Conservation (phyloP, 2,797 vertebrate genomes). For the Tarsius wallacei region DNA sequence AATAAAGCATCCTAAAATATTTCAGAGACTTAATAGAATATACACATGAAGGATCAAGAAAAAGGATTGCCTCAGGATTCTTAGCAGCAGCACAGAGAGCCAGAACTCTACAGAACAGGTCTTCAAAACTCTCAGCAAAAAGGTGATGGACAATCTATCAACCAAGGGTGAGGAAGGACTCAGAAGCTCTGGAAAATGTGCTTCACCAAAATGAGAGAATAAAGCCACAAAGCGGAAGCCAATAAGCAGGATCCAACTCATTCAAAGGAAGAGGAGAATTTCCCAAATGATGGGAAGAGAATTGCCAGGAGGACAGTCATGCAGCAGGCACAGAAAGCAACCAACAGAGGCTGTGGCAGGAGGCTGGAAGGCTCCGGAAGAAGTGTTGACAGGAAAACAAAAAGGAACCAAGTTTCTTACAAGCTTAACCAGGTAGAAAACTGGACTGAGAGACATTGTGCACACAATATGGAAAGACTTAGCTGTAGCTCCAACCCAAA, state of each 20-base stretch:
- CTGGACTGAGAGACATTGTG: background rate
- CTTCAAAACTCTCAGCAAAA: background rate
- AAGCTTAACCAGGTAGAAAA: background rate
- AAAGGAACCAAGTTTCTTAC: background rate
- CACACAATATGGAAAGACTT: background rate
- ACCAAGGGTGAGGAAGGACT: background rate
- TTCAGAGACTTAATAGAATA: background rate
- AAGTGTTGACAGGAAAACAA: background rate
- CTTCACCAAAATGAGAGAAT: background rate
- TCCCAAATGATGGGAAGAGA: no score
- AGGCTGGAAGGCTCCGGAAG: background rate
- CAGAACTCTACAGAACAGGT: background rate
- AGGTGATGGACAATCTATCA: background rate
- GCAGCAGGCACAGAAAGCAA: background rate
- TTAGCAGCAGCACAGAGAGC: background rate
- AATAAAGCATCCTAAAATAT: background rate
- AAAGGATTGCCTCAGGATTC: background rate
- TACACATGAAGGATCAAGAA: background rate
- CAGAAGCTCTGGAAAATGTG: conserved; percentile 34
- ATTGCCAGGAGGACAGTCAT: fast-evolving
- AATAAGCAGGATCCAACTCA: background rate
- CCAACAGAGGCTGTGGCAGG: no score
- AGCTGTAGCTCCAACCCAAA: conserved; percentile 8
- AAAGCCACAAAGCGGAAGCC: background rate
- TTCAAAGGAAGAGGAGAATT: background rate